phyloP scores from a whole-genome alignment of 2,113 vertebrate species.

The Paracanthobrama guichenoti region DNA sequence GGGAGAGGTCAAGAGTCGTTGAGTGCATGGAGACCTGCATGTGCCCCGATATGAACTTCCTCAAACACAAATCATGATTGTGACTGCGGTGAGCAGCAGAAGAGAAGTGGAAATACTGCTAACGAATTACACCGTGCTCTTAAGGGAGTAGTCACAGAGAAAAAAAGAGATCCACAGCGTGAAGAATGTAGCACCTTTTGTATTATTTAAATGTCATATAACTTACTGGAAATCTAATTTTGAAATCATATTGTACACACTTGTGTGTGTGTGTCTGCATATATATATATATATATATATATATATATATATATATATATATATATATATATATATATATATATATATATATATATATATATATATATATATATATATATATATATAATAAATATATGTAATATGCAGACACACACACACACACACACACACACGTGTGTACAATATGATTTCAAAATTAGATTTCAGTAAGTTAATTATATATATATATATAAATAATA shows the following conservation, averaged over 20 bases:
- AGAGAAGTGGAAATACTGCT: background rate
- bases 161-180: background rate
- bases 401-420: too few species aligned
- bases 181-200: background rate
- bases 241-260: background rate
- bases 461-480: too few species aligned
- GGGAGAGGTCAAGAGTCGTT: constrained; percentile 7
- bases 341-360: too few species aligned
- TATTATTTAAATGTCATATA: background rate
- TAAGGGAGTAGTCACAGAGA: background rate
- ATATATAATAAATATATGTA: too few species aligned
- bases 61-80: background rate
- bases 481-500: too few species aligned
- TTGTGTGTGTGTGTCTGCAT: too few species aligned
- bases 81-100: background rate
- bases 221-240: background rate
- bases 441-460: too few species aligned
- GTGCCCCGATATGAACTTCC: constrained; percentile 10
- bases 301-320: background rate
- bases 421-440: too few species aligned
- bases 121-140: background rate
- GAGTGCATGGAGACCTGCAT: background rate
- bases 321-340: too few species aligned
- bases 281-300: background rate
- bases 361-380: too few species aligned